Percentiles rank a stretch among this genome's conserved stretches.
Evolutionary conservation across 92 coral and sea anemone genomes (phyloP).

Genomic region (Epizoanthus illoricatus): DNA sequence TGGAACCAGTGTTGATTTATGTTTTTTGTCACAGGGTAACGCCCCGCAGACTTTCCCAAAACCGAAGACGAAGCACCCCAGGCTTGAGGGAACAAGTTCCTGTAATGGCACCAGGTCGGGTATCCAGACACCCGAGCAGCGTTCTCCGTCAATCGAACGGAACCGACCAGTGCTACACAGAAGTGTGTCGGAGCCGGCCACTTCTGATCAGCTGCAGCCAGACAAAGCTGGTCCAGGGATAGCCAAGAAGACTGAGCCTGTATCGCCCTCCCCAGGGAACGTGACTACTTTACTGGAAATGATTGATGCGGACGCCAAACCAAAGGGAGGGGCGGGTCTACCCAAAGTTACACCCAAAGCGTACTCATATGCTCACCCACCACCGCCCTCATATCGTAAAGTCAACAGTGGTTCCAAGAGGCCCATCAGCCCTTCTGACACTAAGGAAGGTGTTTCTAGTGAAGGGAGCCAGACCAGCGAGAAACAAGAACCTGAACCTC

Average conservation of each 20-base stretch:
- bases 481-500: slow-evolving; percentile 41
- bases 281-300: slow-evolving; percentile 42
- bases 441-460: slow-evolving; percentile 54
- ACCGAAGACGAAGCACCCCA: slow-evolving; percentile 50
- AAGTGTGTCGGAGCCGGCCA: slow-evolving; percentile 19
- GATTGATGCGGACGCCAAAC: slow-evolving; percentile 54
- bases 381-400: slow-evolving; percentile 95
- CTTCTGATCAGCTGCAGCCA: slow-evolving; percentile 63
- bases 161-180: slow-evolving; percentile 29
- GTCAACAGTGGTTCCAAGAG: slow-evolving; percentile 55
- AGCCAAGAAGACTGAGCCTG: slow-evolving; percentile 53
- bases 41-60: slow-evolving; percentile 32
- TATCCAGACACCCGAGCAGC: slow-evolving; percentile 53
- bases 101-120: slow-evolving; percentile 62
- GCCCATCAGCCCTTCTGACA: slow-evolving; percentile 57
- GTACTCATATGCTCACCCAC: slow-evolving; percentile 95
- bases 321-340: slow-evolving; percentile 65
- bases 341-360: slow-evolving; percentile 67
- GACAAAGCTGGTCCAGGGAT: slow-evolving; percentile 40
- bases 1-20: not conserved
- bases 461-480: slow-evolving; percentile 50
- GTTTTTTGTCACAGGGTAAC: not conserved
- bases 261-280: slow-evolving; percentile 45
- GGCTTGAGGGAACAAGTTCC: slow-evolving; percentile 69
- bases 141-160: slow-evolving; percentile 61